Conservation (phyloP, 2,797 vertebrate genomes). For the Oreortyx pictus region DNA sequence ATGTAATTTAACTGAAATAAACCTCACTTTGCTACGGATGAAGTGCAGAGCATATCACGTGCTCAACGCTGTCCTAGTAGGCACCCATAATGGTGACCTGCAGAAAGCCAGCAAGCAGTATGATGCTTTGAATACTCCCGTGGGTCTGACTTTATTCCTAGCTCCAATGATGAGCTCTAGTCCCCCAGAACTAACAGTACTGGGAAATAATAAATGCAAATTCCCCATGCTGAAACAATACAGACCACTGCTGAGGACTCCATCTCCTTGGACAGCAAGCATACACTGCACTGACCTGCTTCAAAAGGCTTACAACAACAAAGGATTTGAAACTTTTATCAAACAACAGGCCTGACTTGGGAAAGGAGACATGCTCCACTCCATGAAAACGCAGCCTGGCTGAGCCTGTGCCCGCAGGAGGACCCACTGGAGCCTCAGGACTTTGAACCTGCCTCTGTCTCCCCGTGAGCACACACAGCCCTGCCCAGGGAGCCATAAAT, state of each 20-base stretch:
- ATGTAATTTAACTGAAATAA: not conserved
- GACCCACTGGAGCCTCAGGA: not conserved
- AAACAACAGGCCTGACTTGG: not conserved
- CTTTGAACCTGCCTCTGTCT: not conserved
- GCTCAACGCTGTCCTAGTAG: rapidly evolving
- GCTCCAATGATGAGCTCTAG: not conserved
- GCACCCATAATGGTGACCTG: not conserved
- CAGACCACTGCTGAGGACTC: not conserved
- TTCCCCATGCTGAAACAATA: conserved; percentile 5
- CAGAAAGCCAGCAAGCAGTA: not conserved
- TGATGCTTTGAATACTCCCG: not conserved
- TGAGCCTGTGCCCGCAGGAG: not conserved
- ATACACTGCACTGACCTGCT: not conserved
- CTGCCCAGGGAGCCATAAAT: not conserved
- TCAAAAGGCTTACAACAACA: conserved; percentile 26
- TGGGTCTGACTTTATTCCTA: not conserved
- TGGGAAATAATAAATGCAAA: conserved; percentile 24
- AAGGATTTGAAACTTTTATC: not conserved
- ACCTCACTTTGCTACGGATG: not conserved
- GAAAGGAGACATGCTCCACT: not conserved
- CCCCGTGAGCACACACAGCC: not conserved
- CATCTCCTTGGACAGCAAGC: not conserved
- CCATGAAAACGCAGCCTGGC: not conserved
- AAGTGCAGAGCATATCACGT: rapidly evolving
- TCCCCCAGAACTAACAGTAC: not conserved